Base-by-base conservation (phyloP, 1,140 invertebrate genomes). In the Asobara japonica region DNA sequence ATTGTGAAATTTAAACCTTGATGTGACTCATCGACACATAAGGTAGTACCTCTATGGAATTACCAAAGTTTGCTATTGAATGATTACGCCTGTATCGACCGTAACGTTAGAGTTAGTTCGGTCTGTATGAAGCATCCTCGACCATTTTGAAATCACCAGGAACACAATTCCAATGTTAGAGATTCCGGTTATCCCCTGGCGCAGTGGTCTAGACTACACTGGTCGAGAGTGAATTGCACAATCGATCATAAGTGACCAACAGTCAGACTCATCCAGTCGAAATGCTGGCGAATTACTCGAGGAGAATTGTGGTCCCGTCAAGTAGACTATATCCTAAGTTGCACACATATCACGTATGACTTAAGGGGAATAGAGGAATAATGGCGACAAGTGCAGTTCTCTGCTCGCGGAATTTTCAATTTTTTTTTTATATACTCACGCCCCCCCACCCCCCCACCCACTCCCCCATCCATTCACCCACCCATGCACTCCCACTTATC, bases 251-350 rank as follows among this genome's bases (percentile, higher is more conserved):
- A 69, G 30, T 16, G 22, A 7, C 8, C n/a, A 11, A 56, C n/a
- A 69, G 45, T 16, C 31, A 51, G 48, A 18, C 10, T 30, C 27
- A 51, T 22, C 33, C 41, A 51, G 27, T 69, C 29, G 48, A 56
- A 56, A 60, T 33, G 45, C 48, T 56, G 30, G 10, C 48, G 51
- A 69, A 69, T 69, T 60, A 69, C 25, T 33, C 20, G 48, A n/a
- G 65, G 20, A 67, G 36, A 45, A 13, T 45, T 45, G 7, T 7
- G 11, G 1, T 45, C 41, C 10, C 7, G 10, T 16, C 10, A 2
- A 7, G 36, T 38, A 8, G n/a, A 38, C 36, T 3, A 13, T n/a
- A n/a, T n/a, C n/a, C n/a, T n/a, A n/a, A n/a, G n/a, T n/a, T n/a
- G n/a, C n/a, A n/a, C n/a, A n/a, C n/a, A n/a, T n/a, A n/a, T n/a